phyloP scores from a whole-genome alignment of 2,797 vertebrate genomes.

The Cirrhinus molitorella region DNA sequence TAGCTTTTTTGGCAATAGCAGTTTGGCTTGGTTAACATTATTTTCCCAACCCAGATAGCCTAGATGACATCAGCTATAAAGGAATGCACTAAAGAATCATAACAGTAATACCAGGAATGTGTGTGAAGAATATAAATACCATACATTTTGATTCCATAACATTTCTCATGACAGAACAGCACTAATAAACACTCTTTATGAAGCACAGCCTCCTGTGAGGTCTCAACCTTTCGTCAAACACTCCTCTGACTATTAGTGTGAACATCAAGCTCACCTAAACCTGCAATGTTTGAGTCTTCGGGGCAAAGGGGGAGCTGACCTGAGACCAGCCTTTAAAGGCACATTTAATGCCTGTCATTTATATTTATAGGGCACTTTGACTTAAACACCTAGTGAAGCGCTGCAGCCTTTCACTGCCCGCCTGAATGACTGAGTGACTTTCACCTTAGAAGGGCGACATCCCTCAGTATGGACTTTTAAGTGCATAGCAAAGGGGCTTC shows the following conservation, averaged over 20 bases:
- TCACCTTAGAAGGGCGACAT: conserved; percentile 48
- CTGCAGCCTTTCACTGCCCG: conserved; percentile 50
- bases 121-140: background rate
- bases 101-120: background rate
- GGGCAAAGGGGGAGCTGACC: conserved; percentile 54
- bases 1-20: background rate
- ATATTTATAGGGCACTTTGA: conserved; percentile 65
- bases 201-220: background rate
- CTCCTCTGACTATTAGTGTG: conserved; percentile 15
- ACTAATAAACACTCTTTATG: background rate
- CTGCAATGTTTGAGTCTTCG: conserved; percentile 19
- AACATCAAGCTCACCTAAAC: conserved; percentile 23
- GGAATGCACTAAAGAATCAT: background rate
- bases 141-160: background rate
- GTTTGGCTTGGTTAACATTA: background rate
- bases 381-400: conserved; percentile 60
- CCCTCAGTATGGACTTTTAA: conserved; percentile 36
- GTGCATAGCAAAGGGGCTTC: conserved; percentile 36
- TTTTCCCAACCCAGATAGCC: background rate
- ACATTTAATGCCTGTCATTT: conserved; percentile 62
- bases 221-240: conserved; percentile 29
- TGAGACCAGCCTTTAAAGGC: conserved; percentile 60
- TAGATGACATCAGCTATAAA: background rate
- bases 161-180: conserved; percentile 1
- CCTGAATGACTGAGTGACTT: conserved; percentile 62